Evolutionary conservation across 2,888 invertebrate species (phyloP).

Genomic region (Adela reaumurella): DNA sequence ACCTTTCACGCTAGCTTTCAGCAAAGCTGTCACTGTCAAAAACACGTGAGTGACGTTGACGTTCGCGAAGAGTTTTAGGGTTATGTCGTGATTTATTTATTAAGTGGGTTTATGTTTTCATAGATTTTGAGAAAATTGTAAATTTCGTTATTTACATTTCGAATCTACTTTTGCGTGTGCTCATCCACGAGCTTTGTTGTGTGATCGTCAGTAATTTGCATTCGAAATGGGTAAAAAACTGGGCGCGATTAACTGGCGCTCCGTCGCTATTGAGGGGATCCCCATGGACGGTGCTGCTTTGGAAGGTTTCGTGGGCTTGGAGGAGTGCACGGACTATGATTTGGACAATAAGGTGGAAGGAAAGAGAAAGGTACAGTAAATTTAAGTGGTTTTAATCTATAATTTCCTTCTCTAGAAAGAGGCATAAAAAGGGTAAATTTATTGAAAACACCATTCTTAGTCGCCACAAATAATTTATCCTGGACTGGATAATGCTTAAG

Average conservation of each 20-base stretch:
- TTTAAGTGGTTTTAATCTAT: conserved; percentile 5
- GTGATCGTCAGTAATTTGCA: no score
- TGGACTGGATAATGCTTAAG: no score
- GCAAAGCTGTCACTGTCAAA: no score
- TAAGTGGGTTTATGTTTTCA: neutral
- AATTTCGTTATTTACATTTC: no score
- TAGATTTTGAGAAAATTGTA: no score
- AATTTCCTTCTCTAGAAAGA: conserved; percentile 7
- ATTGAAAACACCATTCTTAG: no score
- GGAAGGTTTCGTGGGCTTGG: conserved; percentile 72
- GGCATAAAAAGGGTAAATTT: conserved; percentile 1
- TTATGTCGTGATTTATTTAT: neutral
- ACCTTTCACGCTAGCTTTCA: no score
- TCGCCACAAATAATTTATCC: no score
- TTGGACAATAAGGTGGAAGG: conserved; percentile 39
- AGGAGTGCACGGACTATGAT: conserved; percentile 71
- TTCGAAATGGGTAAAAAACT: conserved; percentile 35
- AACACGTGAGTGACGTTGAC: no score
- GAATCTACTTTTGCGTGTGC: no score
- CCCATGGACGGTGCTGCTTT: conserved; percentile 32
- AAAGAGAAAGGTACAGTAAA: conserved; percentile 31
- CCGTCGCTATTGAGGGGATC: conserved; percentile 61
- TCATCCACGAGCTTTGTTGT: no score
- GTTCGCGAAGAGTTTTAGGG: neutral
- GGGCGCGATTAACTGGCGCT: conserved; percentile 57